phyloP scores from a whole-genome alignment of 2,797 vertebrate genomes.

The Eidolon dupreanum region DNA sequence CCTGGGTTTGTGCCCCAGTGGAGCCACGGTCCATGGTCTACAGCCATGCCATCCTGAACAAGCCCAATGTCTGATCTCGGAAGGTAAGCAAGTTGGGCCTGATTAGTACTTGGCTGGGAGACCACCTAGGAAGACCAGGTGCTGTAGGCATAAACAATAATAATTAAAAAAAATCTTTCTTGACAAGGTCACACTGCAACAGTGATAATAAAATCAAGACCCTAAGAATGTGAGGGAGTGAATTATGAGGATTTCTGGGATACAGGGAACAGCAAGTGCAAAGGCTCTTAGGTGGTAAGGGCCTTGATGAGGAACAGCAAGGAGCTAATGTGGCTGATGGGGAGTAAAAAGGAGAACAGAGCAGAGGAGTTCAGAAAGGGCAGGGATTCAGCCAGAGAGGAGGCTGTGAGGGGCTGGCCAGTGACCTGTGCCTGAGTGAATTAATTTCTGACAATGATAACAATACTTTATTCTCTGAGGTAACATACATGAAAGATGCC shows the following conservation, averaged over 20 bases:
- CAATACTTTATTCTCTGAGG: background rate
- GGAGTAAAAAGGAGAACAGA: background rate
- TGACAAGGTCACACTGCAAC: background rate
- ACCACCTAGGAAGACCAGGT: too few relatives aligned
- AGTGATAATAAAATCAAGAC: background rate
- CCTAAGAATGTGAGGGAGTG: background rate
- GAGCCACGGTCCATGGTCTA: too few relatives aligned
- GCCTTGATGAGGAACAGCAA: background rate
- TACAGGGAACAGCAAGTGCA: background rate
- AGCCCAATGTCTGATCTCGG: too few relatives aligned
- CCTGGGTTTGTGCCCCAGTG: too few relatives aligned
- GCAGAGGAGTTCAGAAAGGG: background rate
- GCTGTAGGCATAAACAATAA: too few relatives aligned
- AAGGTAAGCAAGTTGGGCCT: too few relatives aligned
- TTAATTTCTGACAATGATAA: background rate
- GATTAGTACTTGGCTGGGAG: too few relatives aligned
- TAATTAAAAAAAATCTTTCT: background rate
- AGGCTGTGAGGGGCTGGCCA: background rate
- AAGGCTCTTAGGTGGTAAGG: background rate
- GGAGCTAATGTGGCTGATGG: background rate
- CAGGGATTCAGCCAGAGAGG: background rate
- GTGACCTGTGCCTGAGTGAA: background rate
- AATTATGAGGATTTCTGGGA: background rate
- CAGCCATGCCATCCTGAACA: too few relatives aligned
- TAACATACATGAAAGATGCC: background rate